Conservation (phyloP, 1,140 invertebrate species). For the Drosophila nasuta region DNA sequence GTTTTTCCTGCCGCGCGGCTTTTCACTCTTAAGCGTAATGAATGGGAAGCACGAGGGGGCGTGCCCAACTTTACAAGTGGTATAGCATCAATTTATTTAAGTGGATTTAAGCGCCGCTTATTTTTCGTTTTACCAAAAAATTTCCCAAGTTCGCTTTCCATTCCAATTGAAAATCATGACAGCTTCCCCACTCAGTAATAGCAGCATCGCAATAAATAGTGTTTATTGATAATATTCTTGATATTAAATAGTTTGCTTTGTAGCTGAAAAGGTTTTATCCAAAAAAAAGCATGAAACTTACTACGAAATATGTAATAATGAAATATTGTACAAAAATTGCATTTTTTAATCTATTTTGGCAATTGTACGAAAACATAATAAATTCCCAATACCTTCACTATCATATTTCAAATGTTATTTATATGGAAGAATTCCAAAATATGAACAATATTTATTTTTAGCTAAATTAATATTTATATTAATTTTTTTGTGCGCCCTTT, state of each 20-base stretch:
- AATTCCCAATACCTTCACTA: no score
- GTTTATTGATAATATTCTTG: constrained; percentile 2
- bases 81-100: constrained; percentile 80
- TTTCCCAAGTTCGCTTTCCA: constrained; percentile 17
- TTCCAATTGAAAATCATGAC: constrained; percentile 32
- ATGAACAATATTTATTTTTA: neutral
- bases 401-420: no score
- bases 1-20: constrained; percentile 28
- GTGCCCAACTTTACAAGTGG: constrained; percentile 59
- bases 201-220: constrained; percentile 1
- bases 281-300: no score
- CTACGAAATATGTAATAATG: no score
- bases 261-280: no score
- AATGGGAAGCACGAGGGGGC: constrained; percentile 28
- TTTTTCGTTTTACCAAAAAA: constrained; percentile 49
- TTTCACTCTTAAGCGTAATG: constrained; percentile 62
- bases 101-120: constrained; percentile 67
- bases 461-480: neutral
- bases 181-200: neutral
- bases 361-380: no score
- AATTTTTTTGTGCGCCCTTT: neutral
- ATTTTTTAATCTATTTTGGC: no score
- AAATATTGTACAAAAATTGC: no score
- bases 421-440: no score
- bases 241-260: no score